Base-by-base conservation (phyloP, 1,140 invertebrate species). In the Drosophila pseudoobscura region DNA sequence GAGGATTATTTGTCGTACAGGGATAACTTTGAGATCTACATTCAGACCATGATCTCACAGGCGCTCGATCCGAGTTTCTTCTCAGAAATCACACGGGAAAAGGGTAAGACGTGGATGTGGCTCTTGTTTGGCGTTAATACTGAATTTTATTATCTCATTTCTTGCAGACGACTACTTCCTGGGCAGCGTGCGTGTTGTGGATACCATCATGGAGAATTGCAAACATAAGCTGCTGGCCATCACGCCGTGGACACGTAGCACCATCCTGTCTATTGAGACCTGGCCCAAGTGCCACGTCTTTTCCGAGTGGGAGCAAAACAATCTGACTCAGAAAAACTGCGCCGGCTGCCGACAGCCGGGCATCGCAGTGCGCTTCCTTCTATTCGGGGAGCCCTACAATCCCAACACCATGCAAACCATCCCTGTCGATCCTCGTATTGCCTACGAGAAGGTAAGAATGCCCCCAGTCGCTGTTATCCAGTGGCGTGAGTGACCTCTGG, bases 31-130 rank as follows among this genome's bases (percentile, higher is more conserved):
- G 96, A 97, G 93, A 96, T 97, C 5, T 97, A 97, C 79, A 95
- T 97, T 91, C 96, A 98, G 91, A 97, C 96, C 6, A 93, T 98
- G 75, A 97, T 97, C 78, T 97, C 96, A 2, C 96, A 97, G 92
- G 96, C 96, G 1, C 92, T 98, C 50, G 96, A 98, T 92, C 95
- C 96, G 3, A 97, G 97, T 92, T 98, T 98, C 89, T 93, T 97
- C 1, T 95, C 94, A 13, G 97, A 97, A 93, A 97, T 98, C 91
- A 96, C 96, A 76, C 95, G 96, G 91, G 96, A 97, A 90, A 95
- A 97, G 94, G 96, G 96, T 97, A 13, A 46, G 22, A 24, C 22
- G 7, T 43, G 6, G 15, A 29, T 7, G 4, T 39, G 31, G 31
- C 31, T 4, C 31, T 35, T 35, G 1, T 3, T 35, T 35, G 9